Conservation (phyloP, 2,797 vertebrate species). For the Mus caroli region DNA sequence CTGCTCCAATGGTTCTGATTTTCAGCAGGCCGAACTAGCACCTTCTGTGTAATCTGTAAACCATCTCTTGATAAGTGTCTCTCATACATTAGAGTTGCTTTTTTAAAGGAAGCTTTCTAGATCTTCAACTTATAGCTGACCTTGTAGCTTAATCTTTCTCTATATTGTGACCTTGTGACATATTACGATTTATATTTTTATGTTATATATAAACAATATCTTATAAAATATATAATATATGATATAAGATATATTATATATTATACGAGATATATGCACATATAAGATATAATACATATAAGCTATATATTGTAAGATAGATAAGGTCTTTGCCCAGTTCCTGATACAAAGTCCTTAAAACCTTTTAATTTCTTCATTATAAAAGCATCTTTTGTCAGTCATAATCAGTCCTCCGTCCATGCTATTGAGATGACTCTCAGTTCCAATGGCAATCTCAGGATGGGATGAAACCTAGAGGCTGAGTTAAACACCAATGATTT, state of each 20-base stretch:
- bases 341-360: not conserved
- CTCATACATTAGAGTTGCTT: not conserved
- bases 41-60: constrained; percentile 31
- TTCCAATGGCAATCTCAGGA: not conserved
- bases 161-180: not conserved
- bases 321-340: not conserved
- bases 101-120: constrained; percentile 26
- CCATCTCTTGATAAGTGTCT: constrained; percentile 63
- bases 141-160: constrained; percentile 53
- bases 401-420: not conserved
- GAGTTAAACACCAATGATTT: not conserved
- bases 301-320: not conserved
- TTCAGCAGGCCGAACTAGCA: not conserved
- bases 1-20: not conserved
- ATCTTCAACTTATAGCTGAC: constrained; percentile 49
- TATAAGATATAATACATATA: not conserved
- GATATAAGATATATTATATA: not conserved
- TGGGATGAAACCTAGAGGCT: not conserved
- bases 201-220: not conserved
- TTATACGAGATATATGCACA: not conserved
- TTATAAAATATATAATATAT: too few species aligned
- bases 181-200: not conserved
- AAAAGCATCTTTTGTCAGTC: not conserved
- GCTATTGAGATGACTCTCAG: not conserved
- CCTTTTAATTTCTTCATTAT: not conserved